Evolutionary conservation across 2,888 invertebrate species (phyloP), one percentile per base, ranked within the genome.

Genomic region (Thecophora atra): DNA sequence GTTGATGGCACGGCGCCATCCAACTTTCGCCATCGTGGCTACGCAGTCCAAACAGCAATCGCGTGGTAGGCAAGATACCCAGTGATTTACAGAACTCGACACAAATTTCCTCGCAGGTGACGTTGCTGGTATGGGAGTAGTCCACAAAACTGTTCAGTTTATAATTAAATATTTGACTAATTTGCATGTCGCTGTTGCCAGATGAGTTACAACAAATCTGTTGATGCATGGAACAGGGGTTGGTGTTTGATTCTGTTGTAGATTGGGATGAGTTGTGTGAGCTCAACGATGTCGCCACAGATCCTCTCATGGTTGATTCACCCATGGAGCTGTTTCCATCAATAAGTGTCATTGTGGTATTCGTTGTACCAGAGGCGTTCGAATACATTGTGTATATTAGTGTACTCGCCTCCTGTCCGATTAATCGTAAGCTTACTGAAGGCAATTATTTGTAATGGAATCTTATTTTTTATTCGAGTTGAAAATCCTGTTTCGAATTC

Each of bases 41-140:
- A 80, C 93, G 88, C 62, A 96, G 85, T 19, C 92, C 92, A 88
- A 95, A 96, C 66, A 96, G 87, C 79, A 94, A 91, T 74, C 94
- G 89, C 56, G 93, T 91, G 42, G 93, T 87, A 6, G 95, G 94
- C 70, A 92, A 90, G 81, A 97, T 94, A 15, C 89, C 89, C 76
- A 93, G 88, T 76, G 89, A 88, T 83, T 91, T 92, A 81, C 94
- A 94, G 75, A 94, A 87, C 81, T 89, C 84, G 77, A 91, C 89
- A 80, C 93, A 91, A 52, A 93, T 88, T 80, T 93, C 92, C 84
- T 95, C 95, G 37, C 87, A 88, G 64, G 88, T 87, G 78, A 88
- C 72, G 26, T 21, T 68, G 8, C 56, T 66, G 0, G 71, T 60
- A 76, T 80, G 81, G 3, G 76, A 73, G 70, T 82, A 81, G 70